These are phyloP conservation scores for Nautilus pompilius DNA, from an alignment of 1,140 invertebrate species.

Conservation along the genomic window DNA sequence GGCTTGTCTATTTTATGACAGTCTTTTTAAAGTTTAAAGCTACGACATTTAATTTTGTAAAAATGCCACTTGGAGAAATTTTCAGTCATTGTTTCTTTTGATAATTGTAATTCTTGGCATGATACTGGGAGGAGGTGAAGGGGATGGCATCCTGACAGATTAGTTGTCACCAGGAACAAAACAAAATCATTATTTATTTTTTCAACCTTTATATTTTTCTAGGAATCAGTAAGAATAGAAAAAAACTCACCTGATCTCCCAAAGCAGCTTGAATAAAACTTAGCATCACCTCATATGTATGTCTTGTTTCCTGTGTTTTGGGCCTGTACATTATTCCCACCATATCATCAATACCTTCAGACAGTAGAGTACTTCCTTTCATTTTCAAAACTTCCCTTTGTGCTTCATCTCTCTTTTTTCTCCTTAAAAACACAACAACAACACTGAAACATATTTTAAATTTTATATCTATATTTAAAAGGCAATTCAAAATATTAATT, in stretches of 20 bases:
- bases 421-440: slow-evolving; percentile 25
- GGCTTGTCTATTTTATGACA: too few relatives aligned
- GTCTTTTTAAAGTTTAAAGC: too few relatives aligned
- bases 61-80: too few relatives aligned
- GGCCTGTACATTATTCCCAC: slow-evolving; percentile 93
- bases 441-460: not conserved
- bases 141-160: not conserved
- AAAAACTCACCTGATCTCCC: slow-evolving; percentile 75
- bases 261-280: slow-evolving; percentile 97
- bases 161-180: too few relatives aligned
- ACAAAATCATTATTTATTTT: too few relatives aligned
- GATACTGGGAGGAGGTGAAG: too few relatives aligned
- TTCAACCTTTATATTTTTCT: too few relatives aligned
- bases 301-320: slow-evolving; percentile 94
- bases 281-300: slow-evolving; percentile 94
- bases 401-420: slow-evolving; percentile 70
- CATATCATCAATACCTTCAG: slow-evolving; percentile 87
- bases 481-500: too few relatives aligned
- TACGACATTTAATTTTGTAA: too few relatives aligned
- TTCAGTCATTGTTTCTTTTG: too few relatives aligned
- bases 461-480: not conserved
- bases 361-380: slow-evolving; percentile 79
- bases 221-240: too few relatives aligned
- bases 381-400: slow-evolving; percentile 87
- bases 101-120: too few relatives aligned